Evolutionary conservation across 2,113 vertebrate genomes (phyloP).

Genomic region (Agapornis roseicollis): DNA sequence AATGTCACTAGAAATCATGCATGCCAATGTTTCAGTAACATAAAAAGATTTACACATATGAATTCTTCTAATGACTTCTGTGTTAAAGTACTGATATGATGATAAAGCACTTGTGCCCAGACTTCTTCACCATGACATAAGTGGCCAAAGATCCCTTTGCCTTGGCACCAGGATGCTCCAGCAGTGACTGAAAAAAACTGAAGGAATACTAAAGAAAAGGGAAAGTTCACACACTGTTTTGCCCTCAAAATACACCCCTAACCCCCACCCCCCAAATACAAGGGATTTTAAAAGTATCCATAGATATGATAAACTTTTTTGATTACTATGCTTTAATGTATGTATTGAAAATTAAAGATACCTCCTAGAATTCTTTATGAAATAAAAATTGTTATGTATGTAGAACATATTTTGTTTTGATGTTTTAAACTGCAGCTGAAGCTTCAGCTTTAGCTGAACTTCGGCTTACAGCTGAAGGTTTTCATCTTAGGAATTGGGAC

Average conservation of each 20-base stretch:
- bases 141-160: background rate
- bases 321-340: background rate
- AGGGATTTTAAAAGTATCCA: background rate
- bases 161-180: background rate
- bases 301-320: background rate
- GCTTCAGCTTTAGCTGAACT: no score
- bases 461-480: background rate
- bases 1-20: background rate
- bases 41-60: background rate
- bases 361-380: background rate
- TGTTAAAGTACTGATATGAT: background rate
- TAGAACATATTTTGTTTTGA: background rate
- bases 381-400: background rate
- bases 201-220: background rate
- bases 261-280: background rate
- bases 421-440: background rate
- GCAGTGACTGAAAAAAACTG: background rate
- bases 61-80: background rate
- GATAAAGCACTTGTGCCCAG: background rate
- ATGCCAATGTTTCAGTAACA: no score
- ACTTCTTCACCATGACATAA: background rate
- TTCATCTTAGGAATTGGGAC: background rate
- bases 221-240: background rate
- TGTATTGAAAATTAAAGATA: background rate
- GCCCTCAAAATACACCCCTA: background rate